phyloP scores from a whole-genome alignment of 2,113 vertebrate genomes.

The Mormyrus iriodes region DNA sequence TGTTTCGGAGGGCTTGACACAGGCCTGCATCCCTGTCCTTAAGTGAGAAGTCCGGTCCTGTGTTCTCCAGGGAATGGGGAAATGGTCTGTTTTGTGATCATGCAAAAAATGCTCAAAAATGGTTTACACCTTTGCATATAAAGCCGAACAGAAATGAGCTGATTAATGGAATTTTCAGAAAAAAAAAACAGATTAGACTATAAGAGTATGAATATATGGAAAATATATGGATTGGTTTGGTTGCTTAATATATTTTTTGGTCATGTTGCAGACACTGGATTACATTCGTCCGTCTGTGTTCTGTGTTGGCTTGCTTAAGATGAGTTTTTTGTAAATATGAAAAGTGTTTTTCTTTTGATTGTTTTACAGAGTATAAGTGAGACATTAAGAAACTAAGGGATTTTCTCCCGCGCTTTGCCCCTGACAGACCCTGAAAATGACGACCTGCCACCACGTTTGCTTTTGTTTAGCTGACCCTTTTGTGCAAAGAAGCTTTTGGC shows the following conservation, averaged over 20 bases:
- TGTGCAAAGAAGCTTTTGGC: neutral
- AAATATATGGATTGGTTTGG: neutral
- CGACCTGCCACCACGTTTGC: neutral
- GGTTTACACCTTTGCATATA: neutral
- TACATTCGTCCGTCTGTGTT: neutral
- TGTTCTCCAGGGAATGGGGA: neutral
- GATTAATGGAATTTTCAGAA: neutral
- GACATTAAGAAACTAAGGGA: neutral
- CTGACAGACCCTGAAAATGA: too few species aligned
- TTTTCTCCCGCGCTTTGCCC: neutral
- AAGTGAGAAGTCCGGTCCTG: neutral
- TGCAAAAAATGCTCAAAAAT: neutral
- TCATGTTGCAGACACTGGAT: neutral
- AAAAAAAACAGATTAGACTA: neutral
- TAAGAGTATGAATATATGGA: neutral
- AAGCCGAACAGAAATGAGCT: neutral
- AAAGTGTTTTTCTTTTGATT: neutral
- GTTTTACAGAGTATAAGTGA: neutral
- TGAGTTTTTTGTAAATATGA: slow-evolving; percentile 17
- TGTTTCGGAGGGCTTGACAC: neutral
- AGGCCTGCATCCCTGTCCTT: neutral
- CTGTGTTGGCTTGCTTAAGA: neutral
- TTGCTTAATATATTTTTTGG: neutral
- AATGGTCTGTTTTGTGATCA: neutral
- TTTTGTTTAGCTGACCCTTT: neutral